phyloP scores from a whole-genome alignment of 2,797 vertebrate species.

The Hylomyscus alleni region DNA sequence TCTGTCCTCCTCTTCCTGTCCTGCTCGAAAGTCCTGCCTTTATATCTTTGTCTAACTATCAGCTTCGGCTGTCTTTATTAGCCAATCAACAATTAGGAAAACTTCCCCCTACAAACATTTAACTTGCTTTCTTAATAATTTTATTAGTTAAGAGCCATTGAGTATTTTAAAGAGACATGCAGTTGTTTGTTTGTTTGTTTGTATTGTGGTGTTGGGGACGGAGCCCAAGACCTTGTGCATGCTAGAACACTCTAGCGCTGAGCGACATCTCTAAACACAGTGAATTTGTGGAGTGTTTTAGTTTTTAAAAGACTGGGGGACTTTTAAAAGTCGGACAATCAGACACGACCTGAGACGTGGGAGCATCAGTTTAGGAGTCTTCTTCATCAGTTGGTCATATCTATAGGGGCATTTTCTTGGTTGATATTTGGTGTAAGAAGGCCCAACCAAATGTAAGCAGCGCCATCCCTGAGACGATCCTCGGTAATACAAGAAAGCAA shows the following conservation, averaged over 20 bases:
- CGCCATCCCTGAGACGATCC: background rate
- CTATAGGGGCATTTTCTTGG: background rate
- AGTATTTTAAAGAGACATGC: background rate
- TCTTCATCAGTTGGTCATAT: background rate
- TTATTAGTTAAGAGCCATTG: background rate
- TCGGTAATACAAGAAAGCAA: background rate
- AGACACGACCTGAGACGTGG: background rate
- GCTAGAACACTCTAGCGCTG: background rate
- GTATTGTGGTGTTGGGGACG: too few species aligned
- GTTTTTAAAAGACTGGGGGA: background rate
- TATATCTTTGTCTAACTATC: too few species aligned
- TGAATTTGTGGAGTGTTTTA: background rate
- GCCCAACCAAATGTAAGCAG: background rate
- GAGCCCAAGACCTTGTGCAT: background rate
- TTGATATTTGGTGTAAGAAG: background rate
- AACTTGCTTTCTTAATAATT: background rate
- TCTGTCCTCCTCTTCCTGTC: too few species aligned
- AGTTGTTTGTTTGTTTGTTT: background rate
- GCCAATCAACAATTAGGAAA: too few species aligned
- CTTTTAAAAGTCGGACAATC: background rate
- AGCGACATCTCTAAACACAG: background rate
- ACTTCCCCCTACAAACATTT: background rate
- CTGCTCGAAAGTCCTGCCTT: too few species aligned
- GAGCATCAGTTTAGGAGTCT: background rate
- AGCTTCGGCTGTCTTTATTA: too few species aligned